Conservation (phyloP, 2,888 invertebrate genomes). For the Deilephila porcellus region DNA sequence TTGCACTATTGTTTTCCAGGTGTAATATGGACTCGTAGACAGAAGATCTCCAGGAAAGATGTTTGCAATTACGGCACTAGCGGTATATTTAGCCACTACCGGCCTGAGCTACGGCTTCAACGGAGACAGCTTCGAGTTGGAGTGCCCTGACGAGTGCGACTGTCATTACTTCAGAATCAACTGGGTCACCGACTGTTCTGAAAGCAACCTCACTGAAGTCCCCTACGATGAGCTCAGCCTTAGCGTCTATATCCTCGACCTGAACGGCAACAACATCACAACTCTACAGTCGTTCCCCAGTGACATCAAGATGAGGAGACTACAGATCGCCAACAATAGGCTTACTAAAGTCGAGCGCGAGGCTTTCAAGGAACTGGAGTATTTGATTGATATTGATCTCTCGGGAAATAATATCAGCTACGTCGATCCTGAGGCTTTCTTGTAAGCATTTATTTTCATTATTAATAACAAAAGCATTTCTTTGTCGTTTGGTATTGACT, state of each 20-base stretch:
- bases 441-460: slow-evolving; percentile 71
- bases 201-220: slow-evolving; percentile 88
- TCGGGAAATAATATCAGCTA: slow-evolving; percentile 87
- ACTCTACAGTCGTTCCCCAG: slow-evolving; percentile 85
- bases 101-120: slow-evolving; percentile 74
- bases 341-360: slow-evolving; percentile 85
- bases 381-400: slow-evolving; percentile 88
- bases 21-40: slow-evolving; percentile 49
- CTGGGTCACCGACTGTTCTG: slow-evolving; percentile 91
- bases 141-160: slow-evolving; percentile 90
- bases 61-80: slow-evolving; percentile 64
- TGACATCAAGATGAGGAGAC: slow-evolving; percentile 88
- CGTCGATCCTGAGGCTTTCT: slow-evolving; percentile 87
- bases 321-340: slow-evolving; percentile 88
- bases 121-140: slow-evolving; percentile 87
- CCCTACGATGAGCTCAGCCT: slow-evolving; percentile 88
- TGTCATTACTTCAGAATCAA: slow-evolving; percentile 91
- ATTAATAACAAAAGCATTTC: neutral
- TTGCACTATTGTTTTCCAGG: slow-evolving; percentile 49
- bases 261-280: slow-evolving; percentile 88
- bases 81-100: slow-evolving; percentile 59
- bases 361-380: slow-evolving; percentile 87
- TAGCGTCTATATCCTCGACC: slow-evolving; percentile 88
- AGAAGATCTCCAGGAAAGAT: slow-evolving; percentile 42
- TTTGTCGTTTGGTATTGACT: neutral